Conservation (phyloP, 2,888 invertebrate species). For the Polyommatus iphigenia region DNA sequence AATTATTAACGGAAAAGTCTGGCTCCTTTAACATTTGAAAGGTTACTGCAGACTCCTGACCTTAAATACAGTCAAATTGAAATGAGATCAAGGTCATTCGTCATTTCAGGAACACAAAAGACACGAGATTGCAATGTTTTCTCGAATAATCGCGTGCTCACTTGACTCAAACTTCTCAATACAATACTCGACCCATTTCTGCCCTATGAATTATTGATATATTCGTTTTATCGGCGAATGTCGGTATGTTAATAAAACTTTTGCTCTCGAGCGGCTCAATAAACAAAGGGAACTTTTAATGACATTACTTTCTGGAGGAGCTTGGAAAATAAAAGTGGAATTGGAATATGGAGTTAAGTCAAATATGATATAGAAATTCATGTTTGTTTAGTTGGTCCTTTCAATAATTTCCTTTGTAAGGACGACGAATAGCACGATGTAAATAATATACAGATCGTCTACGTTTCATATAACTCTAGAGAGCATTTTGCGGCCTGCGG, state of each 20-base stretch:
- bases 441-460: too few species aligned
- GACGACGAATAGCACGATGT: too few species aligned
- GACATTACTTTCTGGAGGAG: not conserved
- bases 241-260: not conserved
- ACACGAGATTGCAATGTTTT: not conserved
- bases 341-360: not conserved
- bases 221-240: not conserved
- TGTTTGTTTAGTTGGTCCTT: not conserved
- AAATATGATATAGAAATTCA: not conserved
- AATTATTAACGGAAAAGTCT: too few species aligned
- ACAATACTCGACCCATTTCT: conserved; percentile 16
- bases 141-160: not conserved
- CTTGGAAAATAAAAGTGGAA: not conserved
- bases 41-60: not conserved
- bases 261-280: not conserved
- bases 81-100: not conserved
- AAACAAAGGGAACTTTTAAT: conserved; percentile 1
- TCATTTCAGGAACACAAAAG: not conserved
- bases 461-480: too few species aligned
- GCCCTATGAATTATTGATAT: conserved; percentile 12
- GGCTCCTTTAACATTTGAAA: too few species aligned
- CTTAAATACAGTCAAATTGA: not conserved
- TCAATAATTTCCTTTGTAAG: not conserved
- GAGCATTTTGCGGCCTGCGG: too few species aligned
- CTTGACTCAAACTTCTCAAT: not conserved